Conservation (phyloP, 2,888 invertebrate genomes). For the Bombylius major region DNA sequence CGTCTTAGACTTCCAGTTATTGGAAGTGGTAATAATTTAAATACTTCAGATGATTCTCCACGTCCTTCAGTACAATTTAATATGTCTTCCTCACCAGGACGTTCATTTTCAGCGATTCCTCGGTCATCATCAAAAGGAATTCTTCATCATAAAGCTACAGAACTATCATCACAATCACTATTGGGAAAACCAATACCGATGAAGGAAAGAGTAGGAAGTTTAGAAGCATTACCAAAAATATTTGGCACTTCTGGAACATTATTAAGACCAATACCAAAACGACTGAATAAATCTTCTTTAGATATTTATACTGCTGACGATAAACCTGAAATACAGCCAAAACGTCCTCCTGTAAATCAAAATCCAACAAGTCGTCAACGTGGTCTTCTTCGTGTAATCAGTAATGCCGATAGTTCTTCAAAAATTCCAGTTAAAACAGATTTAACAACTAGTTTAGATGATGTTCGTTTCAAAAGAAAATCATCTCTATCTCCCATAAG, state of each 20-base stretch:
- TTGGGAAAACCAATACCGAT: conserved; percentile 9
- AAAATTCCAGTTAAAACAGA: conserved; percentile 26
- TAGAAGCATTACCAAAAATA: conserved; percentile 29
- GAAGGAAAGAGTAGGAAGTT: conserved; percentile 23
- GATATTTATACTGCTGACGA: conserved; percentile 18
- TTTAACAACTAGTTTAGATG: conserved; percentile 29
- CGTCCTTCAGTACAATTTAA: conserved; percentile 35
- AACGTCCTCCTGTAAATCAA: conserved; percentile 24
- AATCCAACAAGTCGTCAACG: conserved; percentile 34
- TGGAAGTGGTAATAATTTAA: conserved; percentile 7
- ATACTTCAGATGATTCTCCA: conserved; percentile 26
- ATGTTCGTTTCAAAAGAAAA: conserved; percentile 16
- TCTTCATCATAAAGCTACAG: conserved; percentile 20
- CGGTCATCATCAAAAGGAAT: conserved; percentile 25
- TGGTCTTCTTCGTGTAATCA: conserved; percentile 29
- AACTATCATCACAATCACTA: not conserved
- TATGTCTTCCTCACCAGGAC: conserved; percentile 21
- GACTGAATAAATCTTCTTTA: conserved; percentile 25
- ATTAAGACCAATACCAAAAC: conserved; percentile 15
- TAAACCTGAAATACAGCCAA: conserved; percentile 24
- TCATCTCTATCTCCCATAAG: conserved; percentile 9
- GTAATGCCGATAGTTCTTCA: conserved; percentile 22
- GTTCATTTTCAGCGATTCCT: not conserved
- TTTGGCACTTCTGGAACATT: conserved; percentile 25
- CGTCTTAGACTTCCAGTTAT: conserved; percentile 21